Base-by-base conservation (phyloP, 2,888 invertebrate genomes). In the Meandrusa payeni region DNA sequence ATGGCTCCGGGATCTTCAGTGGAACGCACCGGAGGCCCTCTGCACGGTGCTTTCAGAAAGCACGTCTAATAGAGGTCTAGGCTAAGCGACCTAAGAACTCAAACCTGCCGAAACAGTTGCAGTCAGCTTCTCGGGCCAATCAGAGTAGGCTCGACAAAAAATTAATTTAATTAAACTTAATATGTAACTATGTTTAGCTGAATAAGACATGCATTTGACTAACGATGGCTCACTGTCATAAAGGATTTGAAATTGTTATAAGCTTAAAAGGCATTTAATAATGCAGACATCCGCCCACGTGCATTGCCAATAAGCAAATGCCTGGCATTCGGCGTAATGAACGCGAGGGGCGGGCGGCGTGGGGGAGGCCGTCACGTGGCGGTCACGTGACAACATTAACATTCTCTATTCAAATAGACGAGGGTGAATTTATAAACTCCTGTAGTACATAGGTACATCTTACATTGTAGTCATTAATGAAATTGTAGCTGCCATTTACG, bases 221-320 rank as follows among this genome's bases (percentile, higher is more conserved):
- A n/a, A n/a, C n/a, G n/a, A n/a, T n/a, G n/a, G n/a, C n/a, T n/a
- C n/a, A n/a, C n/a, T n/a, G n/a, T n/a, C n/a, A 68, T 54, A 64
- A 68, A 77, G 71, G 64, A 57, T 54, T 81, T 75, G 80, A 41
- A 76, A 72, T 82, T 57, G 78, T 82, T 83, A 86, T 85, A 86
- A 85, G 81, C 79, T 76, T 87, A 81, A 86, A 87, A 85, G 87
- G 82, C 87, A 85, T 87, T 87, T 87, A 87, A 86, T 87, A 86
- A 87, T 87, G 83, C 83, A 87, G 73, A 77, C 83, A 80, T 79
- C 75, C 70, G 77, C 54, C 59, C 79, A 76, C 77, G 80, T 79
- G 82, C 77, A 67, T 62, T 70, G 54, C 59, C 64, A 57, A 64
- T 64, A 79, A 78, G 80, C 82, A 83, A 86, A 85, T 85, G 76